Evolutionary conservation across 2,113 vertebrate species (phyloP).

Genomic region (Phalacrocorax carbo): DNA sequence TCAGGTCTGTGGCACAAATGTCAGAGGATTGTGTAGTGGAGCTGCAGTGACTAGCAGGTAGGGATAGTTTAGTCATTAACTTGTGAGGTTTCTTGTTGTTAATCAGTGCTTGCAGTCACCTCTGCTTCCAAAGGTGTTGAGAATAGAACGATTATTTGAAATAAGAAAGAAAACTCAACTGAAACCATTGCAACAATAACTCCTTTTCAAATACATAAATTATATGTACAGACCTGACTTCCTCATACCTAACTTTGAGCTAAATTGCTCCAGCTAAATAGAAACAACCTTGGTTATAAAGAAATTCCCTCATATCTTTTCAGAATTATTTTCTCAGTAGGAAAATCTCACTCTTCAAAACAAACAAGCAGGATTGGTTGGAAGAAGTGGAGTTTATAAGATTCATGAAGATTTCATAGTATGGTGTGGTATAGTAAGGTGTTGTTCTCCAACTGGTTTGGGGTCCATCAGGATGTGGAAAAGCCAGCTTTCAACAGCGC

Average conservation of each 20-base stretch:
- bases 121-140: neutral
- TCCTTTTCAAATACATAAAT: neutral
- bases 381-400: neutral
- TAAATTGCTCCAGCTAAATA: neutral
- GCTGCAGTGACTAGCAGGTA: neutral
- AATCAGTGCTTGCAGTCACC: neutral
- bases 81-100: neutral
- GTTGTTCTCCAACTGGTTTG: neutral
- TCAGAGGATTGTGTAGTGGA: neutral
- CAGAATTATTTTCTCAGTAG: neutral
- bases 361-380: neutral
- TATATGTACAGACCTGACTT: neutral
- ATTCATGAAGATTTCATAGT: neutral
- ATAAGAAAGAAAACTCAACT: neutral
- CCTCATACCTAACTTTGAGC: neutral
- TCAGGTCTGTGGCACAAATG: neutral
- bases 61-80: neutral
- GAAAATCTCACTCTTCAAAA: neutral
- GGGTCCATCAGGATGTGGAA: neutral
- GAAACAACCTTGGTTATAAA: neutral
- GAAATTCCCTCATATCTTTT: neutral
- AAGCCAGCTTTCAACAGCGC: neutral
- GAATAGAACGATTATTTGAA: neutral
- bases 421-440: neutral
- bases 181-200: neutral